Conservation (phyloP, 2,797 vertebrate species). For the Diglossa cyanea region DNA sequence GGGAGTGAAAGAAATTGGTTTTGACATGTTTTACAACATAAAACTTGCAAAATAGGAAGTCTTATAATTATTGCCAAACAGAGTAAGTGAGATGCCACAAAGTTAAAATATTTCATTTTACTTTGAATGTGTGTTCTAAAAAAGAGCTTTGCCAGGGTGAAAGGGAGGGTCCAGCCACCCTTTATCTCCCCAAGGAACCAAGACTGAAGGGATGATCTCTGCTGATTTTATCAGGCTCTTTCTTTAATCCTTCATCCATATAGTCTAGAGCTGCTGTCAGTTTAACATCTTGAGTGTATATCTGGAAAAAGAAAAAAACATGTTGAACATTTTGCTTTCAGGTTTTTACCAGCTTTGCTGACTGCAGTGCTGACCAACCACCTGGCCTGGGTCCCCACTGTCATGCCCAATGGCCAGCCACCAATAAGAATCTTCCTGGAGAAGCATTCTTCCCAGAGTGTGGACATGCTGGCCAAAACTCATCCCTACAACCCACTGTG, state of each 20-base stretch:
- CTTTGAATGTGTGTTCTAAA: background rate
- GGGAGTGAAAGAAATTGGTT: background rate
- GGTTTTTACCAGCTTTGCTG: conserved; percentile 94
- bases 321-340: conserved; percentile 66
- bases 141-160: background rate
- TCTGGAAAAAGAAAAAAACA: background rate
- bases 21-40: background rate
- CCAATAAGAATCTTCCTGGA: conserved; percentile 97
- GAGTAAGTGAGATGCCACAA: background rate
- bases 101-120: background rate
- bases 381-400: conserved; percentile 98
- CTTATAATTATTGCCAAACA: background rate
- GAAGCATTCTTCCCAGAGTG: conserved; percentile 97
- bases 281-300: background rate
- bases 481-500: conserved; percentile 98
- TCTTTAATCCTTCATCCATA: background rate
- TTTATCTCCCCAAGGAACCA: background rate
- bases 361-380: conserved; percentile 97
- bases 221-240: background rate
- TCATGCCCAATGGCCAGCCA: conserved; percentile 98
- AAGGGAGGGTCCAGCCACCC: background rate
- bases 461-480: conserved; percentile 97
- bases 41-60: conserved; percentile 17
- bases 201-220: background rate
- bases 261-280: background rate